Evolutionary conservation across 2,113 vertebrate species (phyloP).

Genomic region (Phainopepla nitens): DNA sequence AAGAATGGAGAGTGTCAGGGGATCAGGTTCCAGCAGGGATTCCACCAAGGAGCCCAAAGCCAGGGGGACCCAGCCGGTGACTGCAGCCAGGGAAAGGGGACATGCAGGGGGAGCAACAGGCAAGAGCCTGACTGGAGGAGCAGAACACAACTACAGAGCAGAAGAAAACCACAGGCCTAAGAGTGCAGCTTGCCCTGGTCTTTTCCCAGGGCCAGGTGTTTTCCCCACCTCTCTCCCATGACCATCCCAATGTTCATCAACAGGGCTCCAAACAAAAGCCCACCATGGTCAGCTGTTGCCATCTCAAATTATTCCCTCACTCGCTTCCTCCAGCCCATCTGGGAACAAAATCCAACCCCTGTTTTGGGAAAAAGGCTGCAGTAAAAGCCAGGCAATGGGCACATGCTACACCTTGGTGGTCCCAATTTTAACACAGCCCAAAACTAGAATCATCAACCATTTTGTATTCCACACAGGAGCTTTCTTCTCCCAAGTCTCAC

Average conservation of each 20-base stretch:
- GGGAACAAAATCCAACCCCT: neutral
- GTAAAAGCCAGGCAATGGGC: neutral
- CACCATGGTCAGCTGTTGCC: neutral
- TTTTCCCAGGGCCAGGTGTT: rapidly evolving
- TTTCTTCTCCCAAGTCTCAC: neutral
- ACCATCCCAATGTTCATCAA: rapidly evolving
- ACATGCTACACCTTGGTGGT: neutral
- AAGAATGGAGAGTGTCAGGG: neutral
- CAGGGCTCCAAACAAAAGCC: neutral
- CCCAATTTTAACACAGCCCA: neutral
- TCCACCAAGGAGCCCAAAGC: neutral
- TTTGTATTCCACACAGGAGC: neutral
- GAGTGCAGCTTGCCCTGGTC: neutral
- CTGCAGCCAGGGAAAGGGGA: rapidly evolving
- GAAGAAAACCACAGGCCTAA: neutral
- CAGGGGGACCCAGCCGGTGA: neutral
- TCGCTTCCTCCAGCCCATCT: neutral
- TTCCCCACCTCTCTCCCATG: neutral
- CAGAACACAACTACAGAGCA: neutral
- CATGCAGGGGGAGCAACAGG: rapidly evolving
- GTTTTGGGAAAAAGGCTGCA: neutral
- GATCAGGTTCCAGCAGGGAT: neutral
- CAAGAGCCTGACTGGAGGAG: neutral
- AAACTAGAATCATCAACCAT: neutral
- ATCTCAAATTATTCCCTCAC: neutral